Base-by-base conservation (phyloP, 2,888 invertebrate species). In the Eretmocerus hayati region DNA sequence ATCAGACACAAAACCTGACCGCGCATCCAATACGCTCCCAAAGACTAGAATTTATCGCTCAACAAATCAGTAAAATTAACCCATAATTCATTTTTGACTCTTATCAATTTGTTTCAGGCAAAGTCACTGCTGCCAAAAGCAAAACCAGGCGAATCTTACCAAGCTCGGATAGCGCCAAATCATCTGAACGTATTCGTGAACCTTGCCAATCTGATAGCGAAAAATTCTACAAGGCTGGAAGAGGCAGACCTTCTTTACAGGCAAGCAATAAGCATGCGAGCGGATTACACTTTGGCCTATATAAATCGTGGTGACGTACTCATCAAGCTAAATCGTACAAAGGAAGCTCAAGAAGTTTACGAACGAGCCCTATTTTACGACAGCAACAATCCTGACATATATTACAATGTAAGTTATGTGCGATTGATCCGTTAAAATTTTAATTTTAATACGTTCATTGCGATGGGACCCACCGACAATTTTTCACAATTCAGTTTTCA, bases 271-370 rank as follows among this genome's bases (percentile, higher is more conserved):
- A 92, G 93, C 66, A 96, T 96, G 96, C 78, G 96, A 57, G 85
- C 94, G 1, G 95, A 96, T 76, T 94, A 94, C 70, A 84, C 91
- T 0, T 90, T 93, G 71, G 96, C 95, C 8, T 96, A 96, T 69
- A 96, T 96, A 59, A 96, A 96, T 75, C 82, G 95, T 48, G 96
- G 95, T 0, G 95, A 96, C 74, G 90, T 96, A 65, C 78, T 95
- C 57, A 90, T 96, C 71, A 94, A 92, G 74, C 75, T 95, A 62
- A 94, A 94, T 74, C 84, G 93, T 60, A 91, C 92, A 1, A 85
- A 87, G 62, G 94, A 96, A 71, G 95, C 95, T 0, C 90, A 92
- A 69, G 88, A 91, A 67, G 92, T 94, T 31, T 96, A 96, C 69
- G 91, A 93, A 68, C 80, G 88, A 62, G 96, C 95, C 3, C 74